Evolutionary conservation across 2,888 invertebrate species (phyloP).

Genomic region (Spodoptera littoralis): DNA sequence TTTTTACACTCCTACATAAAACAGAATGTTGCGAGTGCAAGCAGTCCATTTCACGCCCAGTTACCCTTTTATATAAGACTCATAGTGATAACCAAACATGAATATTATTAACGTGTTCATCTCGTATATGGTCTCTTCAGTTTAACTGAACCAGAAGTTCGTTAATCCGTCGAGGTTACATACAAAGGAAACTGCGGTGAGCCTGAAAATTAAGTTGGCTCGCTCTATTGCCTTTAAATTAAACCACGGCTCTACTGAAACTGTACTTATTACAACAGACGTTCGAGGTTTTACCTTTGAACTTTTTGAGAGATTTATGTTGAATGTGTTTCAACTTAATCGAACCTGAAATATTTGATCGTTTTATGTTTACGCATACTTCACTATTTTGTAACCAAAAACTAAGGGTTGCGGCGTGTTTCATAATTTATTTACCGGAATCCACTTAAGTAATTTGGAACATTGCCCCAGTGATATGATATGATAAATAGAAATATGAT

Average conservation of each 20-base stretch:
- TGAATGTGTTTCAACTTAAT: conserved; percentile 48
- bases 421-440: conserved; percentile 16
- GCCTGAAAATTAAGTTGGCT: conserved; percentile 86
- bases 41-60: conserved; percentile 29
- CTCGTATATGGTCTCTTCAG: conserved; percentile 53
- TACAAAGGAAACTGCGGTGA: conserved; percentile 86
- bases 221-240: conserved; percentile 86
- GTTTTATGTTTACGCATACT: conserved; percentile 30
- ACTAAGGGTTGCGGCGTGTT: conserved; percentile 18
- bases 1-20: conserved; percentile 15
- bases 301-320: conserved; percentile 58
- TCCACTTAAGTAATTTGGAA: not conserved
- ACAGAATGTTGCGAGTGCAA: conserved; percentile 13
- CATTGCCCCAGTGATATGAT: too few relatives aligned
- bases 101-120: conserved; percentile 50
- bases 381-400: conserved; percentile 36
- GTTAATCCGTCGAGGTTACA: conserved; percentile 80
- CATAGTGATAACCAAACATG: conserved; percentile 44
- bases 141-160: conserved; percentile 77
- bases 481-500: too few relatives aligned
- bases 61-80: conserved; percentile 17
- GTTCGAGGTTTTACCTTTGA: conserved; percentile 61
- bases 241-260: conserved; percentile 72
- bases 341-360: conserved; percentile 36
- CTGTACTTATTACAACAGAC: conserved; percentile 63